A percentile compares a stretch with the other conserved stretches of the same genome.
These are phyloP conservation scores for Trigoniulus corallinus DNA, from an alignment of 1,140 invertebrate species.

Conservation along the genomic window DNA sequence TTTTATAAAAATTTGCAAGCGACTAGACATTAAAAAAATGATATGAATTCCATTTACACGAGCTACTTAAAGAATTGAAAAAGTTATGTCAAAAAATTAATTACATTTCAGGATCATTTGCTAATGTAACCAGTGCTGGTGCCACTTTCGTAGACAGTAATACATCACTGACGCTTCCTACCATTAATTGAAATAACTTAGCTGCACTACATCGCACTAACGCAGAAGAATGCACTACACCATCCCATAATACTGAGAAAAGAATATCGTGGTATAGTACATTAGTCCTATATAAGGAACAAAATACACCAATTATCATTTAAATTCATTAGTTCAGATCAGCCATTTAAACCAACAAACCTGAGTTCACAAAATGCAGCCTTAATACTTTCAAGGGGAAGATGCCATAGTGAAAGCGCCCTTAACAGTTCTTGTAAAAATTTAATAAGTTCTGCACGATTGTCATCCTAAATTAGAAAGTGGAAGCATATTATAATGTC, in stretches of 20 bases:
- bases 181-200: constrained; percentile 38
- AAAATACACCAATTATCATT: too few species aligned
- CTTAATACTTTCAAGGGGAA: constrained; percentile 33
- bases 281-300: neutral
- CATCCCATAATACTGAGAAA: constrained; percentile 43
- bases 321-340: too few species aligned
- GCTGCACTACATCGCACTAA: constrained; percentile 39
- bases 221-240: constrained; percentile 44
- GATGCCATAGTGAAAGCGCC: constrained; percentile 33
- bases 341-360: too few species aligned
- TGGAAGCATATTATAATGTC: neutral
- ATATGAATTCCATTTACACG: too few species aligned
- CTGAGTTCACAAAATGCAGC: constrained; percentile 35
- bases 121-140: constrained; percentile 50
- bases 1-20: too few species aligned
- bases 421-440: constrained; percentile 34
- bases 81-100: too few species aligned
- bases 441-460: constrained; percentile 28
- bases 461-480: constrained; percentile 20
- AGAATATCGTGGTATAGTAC: constrained; percentile 35
- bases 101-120: constrained; percentile 50
- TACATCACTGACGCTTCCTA: constrained; percentile 36
- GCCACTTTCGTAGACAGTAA: constrained; percentile 40
- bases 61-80: too few species aligned
- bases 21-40: too few species aligned